Conservation (phyloP, 2,888 invertebrate genomes). For the Eremobia ochroleuca region DNA sequence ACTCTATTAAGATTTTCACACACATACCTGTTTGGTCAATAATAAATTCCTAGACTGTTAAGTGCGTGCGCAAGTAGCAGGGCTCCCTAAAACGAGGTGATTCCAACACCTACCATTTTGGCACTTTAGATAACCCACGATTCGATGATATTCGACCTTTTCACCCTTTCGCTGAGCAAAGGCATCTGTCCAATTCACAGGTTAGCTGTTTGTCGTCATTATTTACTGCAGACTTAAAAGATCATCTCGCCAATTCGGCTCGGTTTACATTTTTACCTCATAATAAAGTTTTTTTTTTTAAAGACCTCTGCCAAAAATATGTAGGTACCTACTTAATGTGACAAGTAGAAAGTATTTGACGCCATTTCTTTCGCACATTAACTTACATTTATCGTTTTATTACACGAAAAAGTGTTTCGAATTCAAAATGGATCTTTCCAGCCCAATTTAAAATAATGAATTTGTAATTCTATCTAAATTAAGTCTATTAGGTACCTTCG, state of each 20-base stretch:
- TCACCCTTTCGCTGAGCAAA: slow-evolving; percentile 22
- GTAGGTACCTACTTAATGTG: neutral
- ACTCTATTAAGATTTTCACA: neutral
- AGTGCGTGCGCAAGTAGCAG: neutral
- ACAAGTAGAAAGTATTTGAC: slow-evolving; percentile 25
- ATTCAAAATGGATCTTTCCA: slow-evolving; percentile 29
- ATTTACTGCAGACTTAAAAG: slow-evolving; percentile 22
- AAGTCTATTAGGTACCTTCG: slow-evolving; percentile 27
- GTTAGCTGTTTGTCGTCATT: slow-evolving; percentile 30
- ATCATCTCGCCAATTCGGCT: slow-evolving; percentile 32
- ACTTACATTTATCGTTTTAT: slow-evolving; percentile 1
- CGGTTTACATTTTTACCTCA: slow-evolving; percentile 5
- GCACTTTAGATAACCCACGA: slow-evolving; percentile 10
- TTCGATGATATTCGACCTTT: slow-evolving; percentile 48
- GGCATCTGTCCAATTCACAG: slow-evolving; percentile 23
- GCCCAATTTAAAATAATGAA: slow-evolving; percentile 40
- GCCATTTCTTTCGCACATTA: slow-evolving; percentile 3
- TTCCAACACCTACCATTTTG: slow-evolving; percentile 3
- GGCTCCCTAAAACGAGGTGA: neutral
- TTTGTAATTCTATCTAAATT: slow-evolving; percentile 47
- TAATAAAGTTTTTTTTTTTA: slow-evolving; percentile 5
- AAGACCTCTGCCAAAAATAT: slow-evolving; percentile 4
- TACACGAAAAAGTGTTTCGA: slow-evolving; percentile 14
- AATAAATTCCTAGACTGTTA: neutral
- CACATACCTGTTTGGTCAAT: neutral